Evolutionary conservation across 30 jellyfish, hydroid and myxozoan species (phyloP), one percentile per base, ranked within the genome.

Genomic region (Haliclystus octoradiatus): DNA sequence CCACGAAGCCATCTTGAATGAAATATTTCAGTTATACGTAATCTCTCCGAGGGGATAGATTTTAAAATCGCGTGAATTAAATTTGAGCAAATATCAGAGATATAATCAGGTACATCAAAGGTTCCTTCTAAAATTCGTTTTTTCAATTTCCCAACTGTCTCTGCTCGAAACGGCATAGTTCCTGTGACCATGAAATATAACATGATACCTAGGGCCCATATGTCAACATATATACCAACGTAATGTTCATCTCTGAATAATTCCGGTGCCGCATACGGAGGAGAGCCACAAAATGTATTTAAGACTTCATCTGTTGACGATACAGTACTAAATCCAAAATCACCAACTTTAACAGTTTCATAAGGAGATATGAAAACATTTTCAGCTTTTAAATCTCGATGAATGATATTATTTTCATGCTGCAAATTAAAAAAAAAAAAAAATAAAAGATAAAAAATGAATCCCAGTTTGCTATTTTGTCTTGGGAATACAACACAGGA

Each of bases 251-350:
- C 96, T 63, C 80, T 86, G 82, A 86, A 86, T 27, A 86, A 83
- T 68, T 86, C 96, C 13, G 96, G 96, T 1, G 96, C 96, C 14
- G 96, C 96, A 51, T 86, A 86, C 19, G 96, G 96, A 4, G 96
- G 96, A 7, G 94, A 79, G 22, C 96, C 96, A 63, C 96, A 86
- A 69, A 86, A 86, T 25, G 96, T 86, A 53, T 77, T 86, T n/a
- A 86, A 70, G 9, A 82, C 79, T 33, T 86, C 94, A 28, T 66
- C 80, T 62, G 94, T 81, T 49, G 69, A 35, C 40, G 88, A 64
- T 33, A 76, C 94, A 1, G 96, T 86, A 65, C 96, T 86, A 67
- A 86, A 86, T 0, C 96, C 96, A n/a, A 86, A 76, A 53, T 86
- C 96, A 15, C 96, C 96, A 23, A 86, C 68, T 70, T 86, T 86